Base-by-base conservation (phyloP, 1,140 invertebrate species). In the Drosophila tristis region DNA sequence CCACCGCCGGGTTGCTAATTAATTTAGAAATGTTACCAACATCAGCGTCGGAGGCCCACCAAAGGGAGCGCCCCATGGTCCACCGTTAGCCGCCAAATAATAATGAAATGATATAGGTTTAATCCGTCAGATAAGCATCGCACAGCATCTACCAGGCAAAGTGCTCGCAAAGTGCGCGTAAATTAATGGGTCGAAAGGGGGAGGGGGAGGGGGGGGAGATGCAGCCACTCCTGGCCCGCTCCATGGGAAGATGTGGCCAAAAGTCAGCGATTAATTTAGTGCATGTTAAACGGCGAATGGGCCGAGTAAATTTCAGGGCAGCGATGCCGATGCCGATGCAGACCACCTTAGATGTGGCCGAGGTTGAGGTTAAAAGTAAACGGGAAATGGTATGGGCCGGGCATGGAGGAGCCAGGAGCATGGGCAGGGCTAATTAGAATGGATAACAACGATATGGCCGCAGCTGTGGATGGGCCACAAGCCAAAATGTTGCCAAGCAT, bases 11-110 rank as follows among this genome's bases (percentile, higher is more conserved):
- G 57, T 57, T 61, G 75, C 81, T 86, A 86, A 86, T 86, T 86
- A 86, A 86, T 86, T 87, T 80, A 82, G 67, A 87, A 86, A 86
- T 87, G 74, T 58, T 81, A 65, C 64, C 77, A 74, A 49, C 64
- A 54, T 70, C 76, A 70, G 42, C 56, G 35, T 16, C 35, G 57
- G 49, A 50, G 48, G 57, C 57, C 55, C 72, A 66, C 74, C 70
- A 74, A 74, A 84, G 80, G 80, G 80, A 84, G 80, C 81, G 82
- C 81, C 78, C 51, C 50, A 63, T 55, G 44, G 45, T 23, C 53
- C 39, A 29, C 50, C 63, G 45, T 66, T 61, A 78, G 61, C 53
- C 29, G 39, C 48, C 51, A 58, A 55, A 75, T 75, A 75, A 75
- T 75, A 75, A 75, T 75, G 73, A 75, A 75, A 75, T 75, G 73